A percentile compares a stretch with the other conserved stretches of the same genome.
phyloP scores from a whole-genome alignment of 2,113 vertebrate genomes.

The Pica pica region DNA sequence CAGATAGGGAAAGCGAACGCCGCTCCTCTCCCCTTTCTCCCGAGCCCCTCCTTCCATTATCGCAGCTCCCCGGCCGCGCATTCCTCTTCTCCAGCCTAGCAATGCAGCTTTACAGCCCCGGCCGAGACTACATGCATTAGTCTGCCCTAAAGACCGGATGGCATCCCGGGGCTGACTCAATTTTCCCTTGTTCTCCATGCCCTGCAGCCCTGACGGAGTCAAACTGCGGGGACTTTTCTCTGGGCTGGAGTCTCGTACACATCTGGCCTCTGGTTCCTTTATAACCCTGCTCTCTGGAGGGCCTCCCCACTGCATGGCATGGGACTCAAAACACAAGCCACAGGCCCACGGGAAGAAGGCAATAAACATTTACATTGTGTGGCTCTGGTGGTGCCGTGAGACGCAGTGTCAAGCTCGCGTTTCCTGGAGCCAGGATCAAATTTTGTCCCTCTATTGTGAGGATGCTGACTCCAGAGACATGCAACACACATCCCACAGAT shows the following conservation, averaged over 20 bases:
- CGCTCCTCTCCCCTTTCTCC: neutral
- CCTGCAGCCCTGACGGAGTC: neutral
- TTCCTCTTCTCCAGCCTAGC: slow-evolving; percentile 29
- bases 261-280: neutral
- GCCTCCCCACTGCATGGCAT: neutral
- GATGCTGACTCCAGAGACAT: neutral
- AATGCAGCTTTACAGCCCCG: neutral
- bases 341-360: neutral
- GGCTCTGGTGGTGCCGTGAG: neutral
- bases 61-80: neutral
- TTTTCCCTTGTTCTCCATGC: slow-evolving; percentile 16
- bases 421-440: neutral
- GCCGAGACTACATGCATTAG: neutral
- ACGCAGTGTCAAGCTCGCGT: neutral
- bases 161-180: neutral
- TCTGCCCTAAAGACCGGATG: slow-evolving; percentile 25
- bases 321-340: neutral
- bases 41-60: slow-evolving; percentile 4
- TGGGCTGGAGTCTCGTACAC: neutral
- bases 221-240: neutral
- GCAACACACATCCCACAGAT: neutral
- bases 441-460: neutral
- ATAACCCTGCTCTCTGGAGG: neutral
- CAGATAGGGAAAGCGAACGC: neutral
- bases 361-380: neutral